Evolutionary conservation across 2,113 vertebrate species (phyloP).

Genomic region (Tychaedon coryphoeus): DNA sequence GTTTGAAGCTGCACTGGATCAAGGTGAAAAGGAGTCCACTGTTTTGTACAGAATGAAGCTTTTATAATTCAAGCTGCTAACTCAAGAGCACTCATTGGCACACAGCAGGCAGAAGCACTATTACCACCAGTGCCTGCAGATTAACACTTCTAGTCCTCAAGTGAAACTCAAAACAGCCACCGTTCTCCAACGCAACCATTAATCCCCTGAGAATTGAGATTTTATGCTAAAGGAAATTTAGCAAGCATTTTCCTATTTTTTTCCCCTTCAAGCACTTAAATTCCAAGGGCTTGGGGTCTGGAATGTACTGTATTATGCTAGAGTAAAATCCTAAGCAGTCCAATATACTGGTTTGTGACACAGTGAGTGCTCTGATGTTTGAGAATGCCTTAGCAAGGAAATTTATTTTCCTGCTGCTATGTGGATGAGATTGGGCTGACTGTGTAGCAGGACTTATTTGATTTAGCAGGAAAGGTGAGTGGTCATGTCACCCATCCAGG

Average conservation of each 20-base stretch:
- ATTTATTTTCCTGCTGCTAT: neutral
- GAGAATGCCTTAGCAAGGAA: neutral
- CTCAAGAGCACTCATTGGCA: neutral
- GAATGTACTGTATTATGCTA: neutral
- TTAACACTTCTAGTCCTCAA: slow-evolving; percentile 6
- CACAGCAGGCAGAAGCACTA: neutral
- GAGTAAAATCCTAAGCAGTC: neutral
- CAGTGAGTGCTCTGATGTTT: neutral
- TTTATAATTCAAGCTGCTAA: slow-evolving; percentile 3
- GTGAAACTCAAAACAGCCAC: neutral
- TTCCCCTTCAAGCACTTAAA: neutral
- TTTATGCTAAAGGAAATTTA: neutral
- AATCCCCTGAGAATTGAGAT: neutral
- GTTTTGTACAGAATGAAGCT: neutral
- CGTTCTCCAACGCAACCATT: neutral
- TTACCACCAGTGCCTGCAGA: neutral
- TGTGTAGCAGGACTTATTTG: neutral
- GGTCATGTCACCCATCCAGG: accelerated
- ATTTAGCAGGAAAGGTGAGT: neutral
- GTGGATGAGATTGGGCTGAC: neutral
- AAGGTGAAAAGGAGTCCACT: neutral
- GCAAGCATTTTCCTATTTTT: neutral
- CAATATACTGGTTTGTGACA: neutral
- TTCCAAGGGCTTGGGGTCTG: neutral
- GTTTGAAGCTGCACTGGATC: neutral